Conservation (phyloP, 1,140 invertebrate species). For the Heliconius hermathena region DNA sequence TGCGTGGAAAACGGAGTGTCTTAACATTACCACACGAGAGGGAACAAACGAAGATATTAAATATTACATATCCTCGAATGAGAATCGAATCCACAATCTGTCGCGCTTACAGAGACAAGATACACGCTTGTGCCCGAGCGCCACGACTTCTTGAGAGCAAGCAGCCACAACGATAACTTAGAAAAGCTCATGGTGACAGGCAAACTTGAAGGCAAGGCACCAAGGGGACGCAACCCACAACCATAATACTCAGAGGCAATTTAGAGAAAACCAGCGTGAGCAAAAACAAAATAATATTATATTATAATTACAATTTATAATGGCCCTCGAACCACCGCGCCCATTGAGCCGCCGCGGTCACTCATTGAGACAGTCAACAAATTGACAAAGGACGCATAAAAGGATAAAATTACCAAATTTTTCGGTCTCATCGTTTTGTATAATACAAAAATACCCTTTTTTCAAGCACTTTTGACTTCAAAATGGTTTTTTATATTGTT, state of each 20-base stretch:
- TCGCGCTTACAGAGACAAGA: too few relatives aligned
- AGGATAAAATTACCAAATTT: slow-evolving; percentile 3
- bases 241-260: not conserved
- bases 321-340: not conserved
- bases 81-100: too few relatives aligned
- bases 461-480: not conserved
- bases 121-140: too few relatives aligned
- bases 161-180: too few relatives aligned
- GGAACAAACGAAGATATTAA: too few relatives aligned
- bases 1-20: not conserved
- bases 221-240: too few relatives aligned
- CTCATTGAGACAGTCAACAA: slow-evolving; percentile 9
- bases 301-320: not conserved
- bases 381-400: slow-evolving; percentile 11
- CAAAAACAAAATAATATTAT: not conserved
- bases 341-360: not conserved
- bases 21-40: not conserved
- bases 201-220: too few relatives aligned
- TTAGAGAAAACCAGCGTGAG: not conserved
- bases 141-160: too few relatives aligned
- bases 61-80: too few relatives aligned
- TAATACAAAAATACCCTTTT: not conserved
- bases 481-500: not conserved
- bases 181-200: too few relatives aligned
- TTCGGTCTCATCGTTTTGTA: not conserved